Evolutionary conservation across 1,140 invertebrate genomes (phyloP), one percentile per base, ranked within the genome.

Genomic region (Drosophila asahinai): DNA sequence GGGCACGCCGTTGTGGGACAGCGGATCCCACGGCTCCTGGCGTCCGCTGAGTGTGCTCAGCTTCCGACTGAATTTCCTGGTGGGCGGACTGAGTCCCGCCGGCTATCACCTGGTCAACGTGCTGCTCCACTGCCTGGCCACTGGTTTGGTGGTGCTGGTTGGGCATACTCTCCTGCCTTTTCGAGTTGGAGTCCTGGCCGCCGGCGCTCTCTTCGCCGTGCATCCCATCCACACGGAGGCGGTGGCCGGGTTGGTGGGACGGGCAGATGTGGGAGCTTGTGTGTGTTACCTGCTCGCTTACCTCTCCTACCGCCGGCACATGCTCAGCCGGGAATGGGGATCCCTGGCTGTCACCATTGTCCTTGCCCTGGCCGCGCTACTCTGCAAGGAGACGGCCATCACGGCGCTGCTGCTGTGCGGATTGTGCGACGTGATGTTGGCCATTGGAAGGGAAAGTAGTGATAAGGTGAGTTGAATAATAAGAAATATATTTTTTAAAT

Each of bases 191-290:
- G 95, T 96, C 25, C 95, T 96, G 65, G 94, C 97, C 22, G 95
- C 98, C 1, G 97, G 98, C 7, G 92, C 98, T 2, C 94, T 98
- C 25, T 99, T 99, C 94, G 98, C 98, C 54, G 96, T 97, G 1
- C 99, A 99, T 94, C 98, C 98, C 19, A 96, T 99, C 76, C 99
- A 99, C 93, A 97, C 97, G 40, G 98, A 99, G 93, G 97, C 98
- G 1, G 98, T 99, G 3, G 97, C 98, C 12, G 98, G 98, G 14
- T 95, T 99, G 59, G 98, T 99, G 12, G 98, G 98, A 15, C 94
- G 98, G 81, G 98, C 98, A 6, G 98, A 99, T 94, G 94, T 99
- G 38, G 95, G 97, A 14, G 97, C 97, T n/a, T 97, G 97, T 89
- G 96, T 98, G 74, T 97, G 99, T 92, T 98, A 97, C 91, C 95